phyloP scores from a whole-genome alignment of 2,113 vertebrate genomes.

The Oryctolagus cuniculus region DNA sequence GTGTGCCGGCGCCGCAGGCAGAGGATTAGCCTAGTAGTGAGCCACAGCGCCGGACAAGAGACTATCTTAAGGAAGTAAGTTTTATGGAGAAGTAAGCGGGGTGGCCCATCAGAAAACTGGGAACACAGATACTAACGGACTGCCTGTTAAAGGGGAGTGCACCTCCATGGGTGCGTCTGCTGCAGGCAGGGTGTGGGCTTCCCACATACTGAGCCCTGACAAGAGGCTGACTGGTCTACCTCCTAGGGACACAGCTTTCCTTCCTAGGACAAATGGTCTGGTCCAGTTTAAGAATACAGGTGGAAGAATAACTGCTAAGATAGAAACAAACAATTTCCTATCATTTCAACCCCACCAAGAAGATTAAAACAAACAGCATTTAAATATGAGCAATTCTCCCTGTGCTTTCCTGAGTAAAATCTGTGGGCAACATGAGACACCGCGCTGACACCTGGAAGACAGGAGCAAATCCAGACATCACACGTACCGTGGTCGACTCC shows the following conservation, averaged over 20 bases:
- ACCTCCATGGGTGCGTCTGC: not conserved
- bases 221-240: not conserved
- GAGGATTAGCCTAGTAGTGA: no score
- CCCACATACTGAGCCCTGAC: not conserved
- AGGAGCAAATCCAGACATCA: not conserved
- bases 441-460: not conserved
- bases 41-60: not conserved
- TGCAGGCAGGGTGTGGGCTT: no score
- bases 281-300: not conserved
- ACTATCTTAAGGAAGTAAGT: not conserved
- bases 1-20: no score
- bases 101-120: not conserved
- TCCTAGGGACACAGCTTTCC: not conserved
- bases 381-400: not conserved
- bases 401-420: conserved; percentile 26
- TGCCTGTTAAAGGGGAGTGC: not conserved
- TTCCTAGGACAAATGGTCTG: not conserved
- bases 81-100: not conserved
- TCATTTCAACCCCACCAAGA: not conserved
- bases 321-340: not conserved
- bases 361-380: not conserved
- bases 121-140: no score
- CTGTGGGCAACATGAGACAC: not conserved
- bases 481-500: fast-evolving
- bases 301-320: not conserved